Evolutionary conservation across 35 echinoderm and acorn worm genomes (phyloP).

Genomic region (Acanthaster planci): DNA sequence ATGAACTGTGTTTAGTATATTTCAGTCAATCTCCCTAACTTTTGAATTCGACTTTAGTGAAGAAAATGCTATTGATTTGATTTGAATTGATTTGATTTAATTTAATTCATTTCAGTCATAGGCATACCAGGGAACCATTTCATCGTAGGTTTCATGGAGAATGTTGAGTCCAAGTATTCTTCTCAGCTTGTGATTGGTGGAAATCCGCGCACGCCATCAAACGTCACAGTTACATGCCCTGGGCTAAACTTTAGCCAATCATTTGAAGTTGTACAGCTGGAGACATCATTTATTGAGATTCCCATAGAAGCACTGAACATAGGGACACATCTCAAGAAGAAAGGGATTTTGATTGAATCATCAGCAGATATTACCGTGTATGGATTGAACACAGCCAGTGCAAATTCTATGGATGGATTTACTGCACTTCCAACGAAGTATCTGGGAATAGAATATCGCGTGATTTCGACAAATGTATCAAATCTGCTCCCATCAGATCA

Average conservation of each 20-base stretch:
- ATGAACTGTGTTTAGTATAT: too few relatives aligned
- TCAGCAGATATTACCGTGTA: slow-evolving; percentile 59
- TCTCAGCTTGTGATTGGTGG: slow-evolving; percentile 63
- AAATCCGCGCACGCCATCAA: slow-evolving; percentile 34
- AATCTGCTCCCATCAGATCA: neutral
- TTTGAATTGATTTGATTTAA: too few relatives aligned
- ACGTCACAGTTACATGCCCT: slow-evolving; percentile 57
- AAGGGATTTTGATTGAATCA: slow-evolving; percentile 48
- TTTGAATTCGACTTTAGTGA: too few relatives aligned
- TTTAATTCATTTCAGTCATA: neutral
- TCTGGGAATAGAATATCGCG: slow-evolving; percentile 41
- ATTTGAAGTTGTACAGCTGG: neutral
- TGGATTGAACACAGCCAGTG: slow-evolving; percentile 37
- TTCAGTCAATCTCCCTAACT: too few relatives aligned
- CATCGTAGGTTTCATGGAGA: slow-evolving; percentile 82
- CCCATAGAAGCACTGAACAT: neutral
- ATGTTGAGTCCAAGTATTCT: slow-evolving; percentile 14
- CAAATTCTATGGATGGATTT: slow-evolving; percentile 34
- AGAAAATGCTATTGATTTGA: too few relatives aligned
- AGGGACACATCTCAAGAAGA: neutral
- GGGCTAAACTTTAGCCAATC: slow-evolving; percentile 10
- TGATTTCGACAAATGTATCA: slow-evolving; percentile 15
- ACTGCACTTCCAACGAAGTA: slow-evolving; percentile 28
- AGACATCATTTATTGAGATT: neutral
- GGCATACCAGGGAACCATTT: slow-evolving; percentile 62